A percentile compares a stretch with the other conserved stretches of the same genome.
phyloP scores from a whole-genome alignment of 1,140 invertebrate genomes.

The Hetaerina americana region DNA sequence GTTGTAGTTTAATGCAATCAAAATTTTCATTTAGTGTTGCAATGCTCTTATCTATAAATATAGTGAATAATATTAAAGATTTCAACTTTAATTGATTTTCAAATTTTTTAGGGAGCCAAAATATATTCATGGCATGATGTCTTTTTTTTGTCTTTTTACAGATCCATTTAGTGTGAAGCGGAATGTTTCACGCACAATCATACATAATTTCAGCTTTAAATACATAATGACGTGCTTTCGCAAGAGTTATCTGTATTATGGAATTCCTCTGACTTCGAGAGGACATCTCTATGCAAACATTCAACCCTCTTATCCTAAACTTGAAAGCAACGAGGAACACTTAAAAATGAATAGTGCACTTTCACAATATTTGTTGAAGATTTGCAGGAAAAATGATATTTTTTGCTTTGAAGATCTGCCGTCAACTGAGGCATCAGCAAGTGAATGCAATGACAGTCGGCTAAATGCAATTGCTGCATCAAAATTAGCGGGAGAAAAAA shows the following conservation, averaged over 20 bases:
- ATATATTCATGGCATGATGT: too few relatives aligned
- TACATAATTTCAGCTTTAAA: conserved; percentile 29
- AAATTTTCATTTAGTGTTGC: too few relatives aligned
- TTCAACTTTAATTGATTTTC: too few relatives aligned
- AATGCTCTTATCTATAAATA: too few relatives aligned
- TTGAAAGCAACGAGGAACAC: neutral
- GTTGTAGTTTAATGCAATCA: too few relatives aligned
- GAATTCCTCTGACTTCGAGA: conserved; percentile 23
- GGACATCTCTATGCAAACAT: conserved; percentile 21
- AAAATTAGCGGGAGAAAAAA: too few relatives aligned
- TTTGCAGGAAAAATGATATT: neutral
- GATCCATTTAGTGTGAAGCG: conserved; percentile 34
- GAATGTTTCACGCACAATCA: conserved; percentile 32
- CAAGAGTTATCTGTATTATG: conserved; percentile 33
- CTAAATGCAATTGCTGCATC: too few relatives aligned
- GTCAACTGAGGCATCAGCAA: neutral
- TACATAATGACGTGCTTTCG: conserved; percentile 32
- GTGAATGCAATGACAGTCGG: neutral
- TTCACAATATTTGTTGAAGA: neutral
- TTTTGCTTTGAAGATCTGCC: neutral
- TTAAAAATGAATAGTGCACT: neutral
- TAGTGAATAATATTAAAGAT: too few relatives aligned
- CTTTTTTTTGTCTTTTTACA: conserved; percentile 18
- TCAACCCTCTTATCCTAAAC: neutral
- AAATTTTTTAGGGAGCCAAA: too few relatives aligned